Conservation (phyloP, 1,140 invertebrate species). For the Eulimnadia texana region DNA sequence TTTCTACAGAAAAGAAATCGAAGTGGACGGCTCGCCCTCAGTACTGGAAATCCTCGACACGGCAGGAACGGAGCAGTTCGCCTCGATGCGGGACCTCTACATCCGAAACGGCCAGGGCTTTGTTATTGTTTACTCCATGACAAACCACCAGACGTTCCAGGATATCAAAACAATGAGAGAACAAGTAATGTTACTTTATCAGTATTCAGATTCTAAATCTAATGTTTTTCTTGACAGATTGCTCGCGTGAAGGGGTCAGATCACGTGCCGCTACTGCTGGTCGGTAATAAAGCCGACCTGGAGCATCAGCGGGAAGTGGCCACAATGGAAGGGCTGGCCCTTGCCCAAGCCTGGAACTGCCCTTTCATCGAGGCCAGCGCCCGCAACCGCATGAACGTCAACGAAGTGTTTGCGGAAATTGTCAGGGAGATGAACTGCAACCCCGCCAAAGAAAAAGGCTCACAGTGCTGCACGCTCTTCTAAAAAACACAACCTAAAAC, state of each 20-base stretch:
- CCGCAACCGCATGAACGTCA: slow-evolving; percentile 94
- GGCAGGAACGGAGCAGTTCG: slow-evolving; percentile 98
- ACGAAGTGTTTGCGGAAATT: slow-evolving; percentile 98
- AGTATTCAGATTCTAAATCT: not conserved
- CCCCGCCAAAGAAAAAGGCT: slow-evolving; percentile 81
- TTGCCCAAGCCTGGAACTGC: slow-evolving; percentile 88
- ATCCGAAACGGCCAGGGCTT: slow-evolving; percentile 96
- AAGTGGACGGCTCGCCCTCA: slow-evolving; percentile 96
- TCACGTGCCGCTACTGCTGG: slow-evolving; percentile 82
- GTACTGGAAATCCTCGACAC: slow-evolving; percentile 99
- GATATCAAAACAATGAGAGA: slow-evolving; percentile 99
- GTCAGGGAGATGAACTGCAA: slow-evolving; percentile 98
- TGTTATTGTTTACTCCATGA: slow-evolving; percentile 92
- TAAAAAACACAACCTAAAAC: slow-evolving; percentile 27
- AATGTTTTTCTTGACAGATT: slow-evolving; percentile 46
- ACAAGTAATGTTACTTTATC: slow-evolving; percentile 19
- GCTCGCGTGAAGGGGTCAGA: slow-evolving; percentile 93
- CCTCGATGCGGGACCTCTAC: slow-evolving; percentile 98
- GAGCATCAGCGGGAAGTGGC: slow-evolving; percentile 88
- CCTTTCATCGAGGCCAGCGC: slow-evolving; percentile 98
- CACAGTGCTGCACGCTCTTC: slow-evolving; percentile 71
- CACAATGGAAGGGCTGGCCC: slow-evolving; percentile 53
- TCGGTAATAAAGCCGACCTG: slow-evolving; percentile 91
- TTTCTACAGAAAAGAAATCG: slow-evolving; percentile 98
- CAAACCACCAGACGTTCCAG: slow-evolving; percentile 85